phyloP scores from a whole-genome alignment of 2,797 vertebrate species.

The Sebastiscus tertius region DNA sequence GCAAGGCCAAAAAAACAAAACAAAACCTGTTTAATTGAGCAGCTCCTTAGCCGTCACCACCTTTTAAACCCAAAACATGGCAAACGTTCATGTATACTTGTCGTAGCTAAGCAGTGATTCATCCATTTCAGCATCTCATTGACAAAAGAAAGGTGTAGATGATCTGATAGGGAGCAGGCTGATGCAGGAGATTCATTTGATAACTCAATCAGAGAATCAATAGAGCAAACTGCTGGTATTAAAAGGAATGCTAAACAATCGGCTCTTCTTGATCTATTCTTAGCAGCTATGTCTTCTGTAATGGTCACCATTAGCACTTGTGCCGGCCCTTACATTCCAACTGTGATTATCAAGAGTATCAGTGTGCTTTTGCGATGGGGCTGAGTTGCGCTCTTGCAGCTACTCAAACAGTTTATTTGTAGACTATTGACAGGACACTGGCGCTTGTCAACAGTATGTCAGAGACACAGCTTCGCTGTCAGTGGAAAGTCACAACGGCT shows the following conservation, averaged over 20 bases:
- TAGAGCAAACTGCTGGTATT: slow-evolving; percentile 20
- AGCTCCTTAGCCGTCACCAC: slow-evolving; percentile 56
- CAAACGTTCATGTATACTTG: slow-evolving; percentile 23
- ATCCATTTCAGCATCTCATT: slow-evolving; percentile 42
- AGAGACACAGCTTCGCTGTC: slow-evolving; percentile 58
- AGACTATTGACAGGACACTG: slow-evolving; percentile 71
- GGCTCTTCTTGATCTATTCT: slow-evolving; percentile 66
- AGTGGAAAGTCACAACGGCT: slow-evolving; percentile 68
- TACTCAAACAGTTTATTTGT: slow-evolving; percentile 80
- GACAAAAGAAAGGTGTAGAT: slow-evolving; percentile 17
- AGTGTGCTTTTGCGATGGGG: slow-evolving; percentile 48
- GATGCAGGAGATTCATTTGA: background rate
- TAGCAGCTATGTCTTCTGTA: slow-evolving; percentile 62
- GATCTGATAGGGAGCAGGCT: background rate
- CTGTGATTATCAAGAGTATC: slow-evolving; percentile 74
- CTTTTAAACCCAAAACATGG: slow-evolving; percentile 48
- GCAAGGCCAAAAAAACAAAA: slow-evolving; percentile 15
- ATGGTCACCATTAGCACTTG: slow-evolving; percentile 67
- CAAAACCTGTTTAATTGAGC: slow-evolving; percentile 33
- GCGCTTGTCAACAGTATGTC: slow-evolving; percentile 75
- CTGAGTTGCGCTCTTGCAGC: slow-evolving; percentile 51
- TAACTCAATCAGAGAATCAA: background rate
- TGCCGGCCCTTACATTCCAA: slow-evolving; percentile 60
- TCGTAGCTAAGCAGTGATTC: slow-evolving; percentile 51
- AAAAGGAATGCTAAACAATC: slow-evolving; percentile 41